phyloP scores from a whole-genome alignment of 2,888 invertebrate species.

The Meteorus cinctellus region DNA sequence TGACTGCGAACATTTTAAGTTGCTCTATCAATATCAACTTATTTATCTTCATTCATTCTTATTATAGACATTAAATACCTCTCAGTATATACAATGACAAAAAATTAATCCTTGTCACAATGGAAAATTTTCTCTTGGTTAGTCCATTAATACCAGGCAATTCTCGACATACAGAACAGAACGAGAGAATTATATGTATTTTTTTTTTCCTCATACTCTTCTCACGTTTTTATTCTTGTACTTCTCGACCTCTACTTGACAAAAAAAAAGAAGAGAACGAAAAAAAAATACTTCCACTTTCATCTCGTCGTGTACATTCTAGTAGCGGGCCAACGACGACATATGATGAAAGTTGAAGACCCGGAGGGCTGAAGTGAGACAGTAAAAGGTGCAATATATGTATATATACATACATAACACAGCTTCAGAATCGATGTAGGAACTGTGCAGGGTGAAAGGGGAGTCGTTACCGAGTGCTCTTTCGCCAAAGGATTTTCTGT shows the following conservation, averaged over 20 bases:
- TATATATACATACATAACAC: not conserved
- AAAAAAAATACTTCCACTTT: not conserved
- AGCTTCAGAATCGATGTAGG: not conserved
- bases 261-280: not conserved
- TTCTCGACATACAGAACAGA: too few relatives aligned
- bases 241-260: not conserved
- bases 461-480: slow-evolving; percentile 24
- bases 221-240: too few relatives aligned
- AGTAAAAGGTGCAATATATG: not conserved
- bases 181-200: too few relatives aligned
- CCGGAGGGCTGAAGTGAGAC: not conserved
- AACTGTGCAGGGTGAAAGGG: slow-evolving; percentile 25
- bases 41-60: too few relatives aligned
- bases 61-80: too few relatives aligned
- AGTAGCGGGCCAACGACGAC: slow-evolving; percentile 1
- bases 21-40: too few relatives aligned
- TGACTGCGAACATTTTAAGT: too few relatives aligned
- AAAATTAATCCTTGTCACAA: too few relatives aligned
- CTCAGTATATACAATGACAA: too few relatives aligned
- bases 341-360: not conserved
- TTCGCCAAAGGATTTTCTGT: slow-evolving; percentile 28
- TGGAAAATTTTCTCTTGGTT: too few relatives aligned
- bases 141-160: too few relatives aligned
- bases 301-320: not conserved
- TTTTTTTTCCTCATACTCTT: too few relatives aligned